phyloP scores from a whole-genome alignment of 2,888 invertebrate species.

The Sphaerophoria rueppellii region DNA sequence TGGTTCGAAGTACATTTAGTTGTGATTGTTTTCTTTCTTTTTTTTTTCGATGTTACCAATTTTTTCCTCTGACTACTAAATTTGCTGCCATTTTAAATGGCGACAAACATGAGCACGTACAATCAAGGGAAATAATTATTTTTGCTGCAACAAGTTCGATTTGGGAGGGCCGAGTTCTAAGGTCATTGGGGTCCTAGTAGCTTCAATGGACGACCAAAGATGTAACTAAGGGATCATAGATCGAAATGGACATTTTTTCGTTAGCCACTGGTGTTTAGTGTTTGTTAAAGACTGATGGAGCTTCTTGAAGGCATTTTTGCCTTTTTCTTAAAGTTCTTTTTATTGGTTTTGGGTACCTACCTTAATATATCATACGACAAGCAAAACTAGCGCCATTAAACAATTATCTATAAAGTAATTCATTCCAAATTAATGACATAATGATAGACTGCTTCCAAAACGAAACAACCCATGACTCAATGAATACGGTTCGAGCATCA shows the following conservation, averaged over 20 bases:
- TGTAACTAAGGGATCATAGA: conserved; percentile 57
- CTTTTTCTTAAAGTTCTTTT: too few relatives aligned
- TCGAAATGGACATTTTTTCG: conserved; percentile 56
- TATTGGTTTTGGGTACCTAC: too few relatives aligned
- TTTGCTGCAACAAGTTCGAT: conserved; percentile 48
- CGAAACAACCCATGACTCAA: conserved; percentile 54
- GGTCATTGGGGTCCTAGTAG: conserved; percentile 49
- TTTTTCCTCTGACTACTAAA: conserved; percentile 13
- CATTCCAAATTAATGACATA: conserved; percentile 67
- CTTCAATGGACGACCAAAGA: conserved; percentile 13
- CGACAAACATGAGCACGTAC: conserved; percentile 72
- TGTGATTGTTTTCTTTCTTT: conserved; percentile 3
- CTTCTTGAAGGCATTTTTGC: too few relatives aligned
- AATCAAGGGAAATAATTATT: conserved; percentile 51
- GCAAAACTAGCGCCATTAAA: too few relatives aligned
- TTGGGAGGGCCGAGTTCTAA: conserved; percentile 63
- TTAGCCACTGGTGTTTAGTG: conserved; percentile 65
- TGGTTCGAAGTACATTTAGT: conserved; percentile 65
- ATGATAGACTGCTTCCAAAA: conserved; percentile 65
- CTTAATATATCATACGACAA: too few relatives aligned
- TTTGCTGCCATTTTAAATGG: conserved; percentile 69
- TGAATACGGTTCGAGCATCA: conserved; percentile 37
- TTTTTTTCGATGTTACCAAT: conserved; percentile 34
- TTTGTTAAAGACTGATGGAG: not conserved
- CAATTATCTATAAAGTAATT: conserved; percentile 45